Percentiles rank a stretch among this genome's conserved stretches.
Conservation (phyloP, 2,797 vertebrate genomes). For the Hirundo rustica region DNA sequence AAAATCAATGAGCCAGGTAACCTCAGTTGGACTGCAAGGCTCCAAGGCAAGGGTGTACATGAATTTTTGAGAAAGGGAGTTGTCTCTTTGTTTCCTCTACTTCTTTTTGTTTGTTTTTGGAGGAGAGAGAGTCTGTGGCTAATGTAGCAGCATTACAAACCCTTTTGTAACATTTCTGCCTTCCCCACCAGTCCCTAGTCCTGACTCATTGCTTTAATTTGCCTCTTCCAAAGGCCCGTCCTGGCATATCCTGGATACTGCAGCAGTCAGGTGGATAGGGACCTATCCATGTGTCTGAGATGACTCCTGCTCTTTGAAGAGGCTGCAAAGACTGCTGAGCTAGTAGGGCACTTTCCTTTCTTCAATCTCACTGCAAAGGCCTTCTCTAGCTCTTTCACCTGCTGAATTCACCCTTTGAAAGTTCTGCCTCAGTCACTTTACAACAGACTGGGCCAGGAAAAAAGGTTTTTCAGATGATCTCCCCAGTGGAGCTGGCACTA, state of each 20-base stretch:
- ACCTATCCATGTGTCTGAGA: neutral
- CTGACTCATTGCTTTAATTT: neutral
- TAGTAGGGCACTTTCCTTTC: neutral
- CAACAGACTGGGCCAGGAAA: neutral
- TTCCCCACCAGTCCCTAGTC: neutral
- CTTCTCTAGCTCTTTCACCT: constrained; percentile 2
- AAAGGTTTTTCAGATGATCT: constrained; percentile 8
- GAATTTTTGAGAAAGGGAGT: neutral
- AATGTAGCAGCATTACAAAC: neutral
- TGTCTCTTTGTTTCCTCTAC: neutral
- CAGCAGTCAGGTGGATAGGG: neutral
- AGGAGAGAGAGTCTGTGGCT: neutral
- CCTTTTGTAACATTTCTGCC: neutral
- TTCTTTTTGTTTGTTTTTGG: neutral
- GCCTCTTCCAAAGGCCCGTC: neutral
- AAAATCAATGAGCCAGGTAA: neutral
- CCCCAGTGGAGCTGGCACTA: neutral
- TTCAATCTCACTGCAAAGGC: neutral
- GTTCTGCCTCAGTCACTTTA: neutral
- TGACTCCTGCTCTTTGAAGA: neutral
- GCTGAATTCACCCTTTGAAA: constrained; percentile 32
- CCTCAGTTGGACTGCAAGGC: neutral
- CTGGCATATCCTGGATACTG: neutral
- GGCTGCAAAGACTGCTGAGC: neutral
- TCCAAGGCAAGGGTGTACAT: neutral